phyloP scores from a whole-genome alignment of 2,888 invertebrate species.

The Ernsta delagoae region DNA sequence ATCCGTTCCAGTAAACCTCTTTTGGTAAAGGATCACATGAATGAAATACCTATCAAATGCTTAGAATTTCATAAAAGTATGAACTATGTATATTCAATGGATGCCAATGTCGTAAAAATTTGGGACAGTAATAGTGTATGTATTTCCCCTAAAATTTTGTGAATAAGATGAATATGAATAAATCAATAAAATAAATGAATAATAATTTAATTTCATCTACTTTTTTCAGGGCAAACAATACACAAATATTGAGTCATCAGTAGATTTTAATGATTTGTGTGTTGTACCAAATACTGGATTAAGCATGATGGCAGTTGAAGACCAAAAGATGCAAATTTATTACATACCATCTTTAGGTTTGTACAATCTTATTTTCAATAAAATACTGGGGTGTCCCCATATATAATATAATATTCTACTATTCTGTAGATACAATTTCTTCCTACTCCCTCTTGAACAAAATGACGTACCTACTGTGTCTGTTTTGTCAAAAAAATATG shows the following conservation, averaged over 20 bases:
- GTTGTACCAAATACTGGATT: slow-evolving; percentile 95
- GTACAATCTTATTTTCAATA: slow-evolving; percentile 25
- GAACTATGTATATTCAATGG: slow-evolving; percentile 95
- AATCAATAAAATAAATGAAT: too few species aligned
- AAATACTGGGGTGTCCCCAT: too few species aligned
- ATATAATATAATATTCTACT: too few species aligned
- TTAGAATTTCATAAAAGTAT: slow-evolving; percentile 93
- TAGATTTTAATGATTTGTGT: slow-evolving; percentile 96
- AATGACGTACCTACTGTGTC: too few species aligned
- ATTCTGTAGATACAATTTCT: too few species aligned
- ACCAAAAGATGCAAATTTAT: slow-evolving; percentile 96
- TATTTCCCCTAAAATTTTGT: too few species aligned
- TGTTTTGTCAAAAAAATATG: too few species aligned
- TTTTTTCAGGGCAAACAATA: slow-evolving; percentile 92
- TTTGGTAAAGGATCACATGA: slow-evolving; percentile 97
- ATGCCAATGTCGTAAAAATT: slow-evolving; percentile 93
- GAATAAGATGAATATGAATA: too few species aligned
- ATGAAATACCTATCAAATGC: slow-evolving; percentile 95
- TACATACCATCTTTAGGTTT: slow-evolving; percentile 93
- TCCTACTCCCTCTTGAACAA: too few species aligned
- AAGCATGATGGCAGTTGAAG: slow-evolving; percentile 97
- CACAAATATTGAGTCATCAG: slow-evolving; percentile 95
- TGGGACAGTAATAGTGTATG: slow-evolving; percentile 92
- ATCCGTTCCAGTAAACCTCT: slow-evolving; percentile 96
- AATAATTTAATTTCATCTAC: too few species aligned